Percentiles rank a stretch among this genome's conserved stretches.
These are phyloP conservation scores for Lamproptera curius DNA, from an alignment of 2,888 invertebrate genomes.

Conservation along the genomic window DNA sequence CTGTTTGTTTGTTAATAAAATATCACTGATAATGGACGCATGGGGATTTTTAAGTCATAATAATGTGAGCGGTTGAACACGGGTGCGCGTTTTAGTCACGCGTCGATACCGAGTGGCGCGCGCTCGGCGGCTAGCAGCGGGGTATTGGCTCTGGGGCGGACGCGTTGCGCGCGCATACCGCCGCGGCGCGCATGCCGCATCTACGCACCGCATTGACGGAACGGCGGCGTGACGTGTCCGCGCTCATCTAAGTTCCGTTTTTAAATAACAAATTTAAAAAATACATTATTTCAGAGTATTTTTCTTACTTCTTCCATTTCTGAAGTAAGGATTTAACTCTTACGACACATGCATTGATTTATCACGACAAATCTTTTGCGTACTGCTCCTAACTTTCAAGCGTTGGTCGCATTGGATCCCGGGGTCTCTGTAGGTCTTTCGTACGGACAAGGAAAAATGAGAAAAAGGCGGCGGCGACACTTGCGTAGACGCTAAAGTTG, in stretches of 20 bases:
- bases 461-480: too few relatives aligned
- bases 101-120: constrained; percentile 57
- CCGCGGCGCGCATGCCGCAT: constrained; percentile 38
- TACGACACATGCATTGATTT: too few relatives aligned
- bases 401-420: too few relatives aligned
- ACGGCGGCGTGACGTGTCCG: constrained; percentile 18
- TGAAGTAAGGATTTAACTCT: too few relatives aligned
- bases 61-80: constrained; percentile 39
- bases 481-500: too few relatives aligned
- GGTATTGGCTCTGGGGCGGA: constrained; percentile 38
- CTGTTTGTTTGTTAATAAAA: constrained; percentile 12
- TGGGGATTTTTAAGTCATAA: constrained; percentile 31
- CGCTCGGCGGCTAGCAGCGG: constrained; percentile 39
- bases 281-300: too few relatives aligned
- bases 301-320: too few relatives aligned
- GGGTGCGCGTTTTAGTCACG: constrained; percentile 39
- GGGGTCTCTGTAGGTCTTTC: too few relatives aligned
- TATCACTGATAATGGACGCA: constrained; percentile 20
- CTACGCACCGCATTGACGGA: constrained; percentile 37
- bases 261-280: too few relatives aligned
- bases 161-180: constrained; percentile 44
- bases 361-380: too few relatives aligned
- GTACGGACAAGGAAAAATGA: too few relatives aligned
- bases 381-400: too few relatives aligned
- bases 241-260: background rate